Base-by-base conservation (phyloP, 1,140 invertebrate genomes). In the Lordiphosa collinella region DNA sequence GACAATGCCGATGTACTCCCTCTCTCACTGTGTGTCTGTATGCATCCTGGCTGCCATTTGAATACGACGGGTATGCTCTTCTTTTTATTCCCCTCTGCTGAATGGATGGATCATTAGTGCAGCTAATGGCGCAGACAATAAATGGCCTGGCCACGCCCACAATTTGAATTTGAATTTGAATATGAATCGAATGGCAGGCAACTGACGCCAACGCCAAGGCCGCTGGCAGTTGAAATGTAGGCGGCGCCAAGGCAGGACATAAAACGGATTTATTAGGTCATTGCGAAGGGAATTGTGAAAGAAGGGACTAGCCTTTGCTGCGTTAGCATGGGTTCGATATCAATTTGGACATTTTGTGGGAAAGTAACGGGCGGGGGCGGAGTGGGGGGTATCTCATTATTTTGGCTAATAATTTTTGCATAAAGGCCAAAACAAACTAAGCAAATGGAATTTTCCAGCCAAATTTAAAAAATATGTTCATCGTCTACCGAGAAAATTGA, bases 41-140 rank as follows among this genome's bases (percentile, higher is more conserved):
- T 49, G 63, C 51, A 48, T 59, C 40, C 69, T 49, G 25, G 48
- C 34, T 61, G 57, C 44, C 51, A 73, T 62, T 62, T 73, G 59
- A 74, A 73, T 74, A 68, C 68, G 48, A 68, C 68, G 48, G 43
- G 38, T 22, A 10, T 37, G 7, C 22, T 5, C 22, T 40, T 35
- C 35, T 46, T 32, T 25, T 12, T 29, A 7, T 12, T 29, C 43
- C n/a, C n/a, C 40, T 37, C 76, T 47, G 43, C 44, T 84, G 78
- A 85, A 82, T 78, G 78, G 78, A 82, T 78, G 78, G 78, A 82
- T 82, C 78, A 82, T 82, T 82, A 84, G 78, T 84, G 78, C 67
- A 82, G 78, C 78, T 82, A 82, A 82, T 82, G 78, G 78, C 58
- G 67, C 78, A 82, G 72, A 73, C 78, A 82, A 84, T 85, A 73